Evolutionary conservation across 2,888 invertebrate species (phyloP), one percentile per base, ranked within the genome.

Genomic region (Parelbella ahira): DNA sequence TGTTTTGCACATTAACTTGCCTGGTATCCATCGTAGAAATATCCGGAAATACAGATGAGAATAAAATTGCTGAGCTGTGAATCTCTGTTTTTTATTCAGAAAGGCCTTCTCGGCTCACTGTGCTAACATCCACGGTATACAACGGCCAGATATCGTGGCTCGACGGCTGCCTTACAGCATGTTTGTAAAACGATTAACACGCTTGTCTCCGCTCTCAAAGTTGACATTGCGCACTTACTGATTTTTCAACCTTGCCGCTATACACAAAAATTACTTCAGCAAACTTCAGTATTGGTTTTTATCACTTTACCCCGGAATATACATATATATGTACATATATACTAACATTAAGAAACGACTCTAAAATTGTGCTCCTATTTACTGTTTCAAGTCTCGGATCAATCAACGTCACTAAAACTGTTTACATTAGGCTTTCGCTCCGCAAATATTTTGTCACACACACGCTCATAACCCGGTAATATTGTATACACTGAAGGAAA

Each of bases 151-250:
- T 68, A 11, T 28, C 15, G 15, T 18, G 65, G 65, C 68, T 66
- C 68, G 63, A 63, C 50, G 58, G 59, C 62, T 57, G 67, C 69
- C 66, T 67, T 78, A 69, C 69, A 72, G 62, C 62, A 53, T 86
- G 76, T 86, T 86, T 84, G 81, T 62, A 63, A 56, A 73, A 60
- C 72, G 86, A 84, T 86, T 86, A 86, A 63, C 83, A 76, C 63
- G 54, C 64, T 75, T 68, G 74, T 75, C 68, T 72, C 73, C 68
- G 71, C 73, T 68, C 50, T 68, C 68, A 73, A 75, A 78, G 79
- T 80, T 76, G 77, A 81, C 83, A 84, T 82, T 80, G 74, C 79
- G 69, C 79, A 79, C 80, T 78, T 73, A 75, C 70, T 56, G 74
- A 76, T 75, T 79, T 74, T 75, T 70, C 68, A 79, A 78, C 79